Percentiles rank a stretch among this genome's conserved stretches.
Evolutionary conservation across 2,797 vertebrate genomes (phyloP).

Genomic region (Chaunax sp.): DNA sequence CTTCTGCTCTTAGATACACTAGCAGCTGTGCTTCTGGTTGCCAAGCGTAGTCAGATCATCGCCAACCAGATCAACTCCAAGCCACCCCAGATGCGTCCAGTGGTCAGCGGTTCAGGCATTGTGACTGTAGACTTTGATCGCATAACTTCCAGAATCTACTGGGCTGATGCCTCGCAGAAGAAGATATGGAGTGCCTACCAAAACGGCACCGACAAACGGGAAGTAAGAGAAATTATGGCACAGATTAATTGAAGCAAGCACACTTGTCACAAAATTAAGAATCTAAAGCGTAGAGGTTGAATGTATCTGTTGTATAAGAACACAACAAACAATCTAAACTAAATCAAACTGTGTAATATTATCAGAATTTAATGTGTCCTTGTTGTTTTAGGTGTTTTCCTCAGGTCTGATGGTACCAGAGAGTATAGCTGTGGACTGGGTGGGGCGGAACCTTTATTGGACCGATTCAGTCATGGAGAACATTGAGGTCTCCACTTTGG

Average conservation of each 20-base stretch:
- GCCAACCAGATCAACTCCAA: constrained; percentile 85
- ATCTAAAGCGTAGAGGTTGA: background rate
- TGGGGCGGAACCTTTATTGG: constrained; percentile 83
- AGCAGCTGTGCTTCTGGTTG: constrained; percentile 86
- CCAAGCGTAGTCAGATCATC: constrained; percentile 88
- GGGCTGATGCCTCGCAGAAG: constrained; percentile 89
- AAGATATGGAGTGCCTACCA: constrained; percentile 90
- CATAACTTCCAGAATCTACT: constrained; percentile 88
- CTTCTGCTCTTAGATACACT: constrained; percentile 75
- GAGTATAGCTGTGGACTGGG: constrained; percentile 83
- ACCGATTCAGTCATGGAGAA: constrained; percentile 81
- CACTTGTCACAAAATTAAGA: too few relatives aligned
- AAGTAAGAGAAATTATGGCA: constrained; percentile 78
- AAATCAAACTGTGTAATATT: background rate
- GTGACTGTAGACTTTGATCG: constrained; percentile 93
- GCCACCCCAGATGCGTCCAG: constrained; percentile 82
- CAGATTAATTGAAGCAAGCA: background rate
- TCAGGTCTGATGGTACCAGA: constrained; percentile 79
- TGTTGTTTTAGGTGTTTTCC: constrained; percentile 75
- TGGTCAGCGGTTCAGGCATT: constrained; percentile 86
- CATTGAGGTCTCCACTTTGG: constrained; percentile 83
- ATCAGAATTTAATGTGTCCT: background rate
- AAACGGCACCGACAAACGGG: constrained; percentile 89
- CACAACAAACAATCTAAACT: background rate
- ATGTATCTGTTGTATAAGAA: background rate